Evolutionary conservation across 2,888 invertebrate species (phyloP), one percentile per base, ranked within the genome.

Genomic region (Sycophila texana): DNA sequence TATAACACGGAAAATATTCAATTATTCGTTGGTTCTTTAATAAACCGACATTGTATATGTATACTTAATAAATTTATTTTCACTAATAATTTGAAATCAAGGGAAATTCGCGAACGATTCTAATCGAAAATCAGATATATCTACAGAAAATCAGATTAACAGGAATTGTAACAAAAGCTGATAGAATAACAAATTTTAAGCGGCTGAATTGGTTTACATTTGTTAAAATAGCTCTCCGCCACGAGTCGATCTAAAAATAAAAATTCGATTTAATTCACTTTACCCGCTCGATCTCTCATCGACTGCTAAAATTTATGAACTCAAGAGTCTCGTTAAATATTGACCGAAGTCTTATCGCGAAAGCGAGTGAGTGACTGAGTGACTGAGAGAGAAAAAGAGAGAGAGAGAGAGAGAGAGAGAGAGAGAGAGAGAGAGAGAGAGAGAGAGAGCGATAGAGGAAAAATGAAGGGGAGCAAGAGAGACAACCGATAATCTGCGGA

Each of bases 231-330:
- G n/a, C 20, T 58, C 20, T 57, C 20, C n/a, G 7, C 58, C 58
- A 12, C 0, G 10, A 58, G 18, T 12, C 20, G 18, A 58, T 58
- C 12, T 20, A 18, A 58, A 58, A 58, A 58, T 20, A 58, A 58
- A 58, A 58, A 55, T 16, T 39, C 39, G 0, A 18, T 61, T 49
- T 16, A 66, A 66, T 66, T 53, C 49, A 67, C 53, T 53, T 67
- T 53, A 14, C 67, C 26, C 26, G 22, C 53, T 53, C 20, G 26
- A 67, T 67, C 22, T 60, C 53, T 67, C 18, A 22, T 51, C 67
- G 67, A 47, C 67, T 53, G 47, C n/a, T 67, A 67, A 67, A 67
- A 67, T 67, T 51, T 67, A 67, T 67, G 53, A 26, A 67, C 67
- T 22, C 26, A 53, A 53, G 67, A 26, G 39, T 67, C 53, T 67